Conservation (phyloP, 23 tunicate genomes). For the Halocynthia roretzi region DNA sequence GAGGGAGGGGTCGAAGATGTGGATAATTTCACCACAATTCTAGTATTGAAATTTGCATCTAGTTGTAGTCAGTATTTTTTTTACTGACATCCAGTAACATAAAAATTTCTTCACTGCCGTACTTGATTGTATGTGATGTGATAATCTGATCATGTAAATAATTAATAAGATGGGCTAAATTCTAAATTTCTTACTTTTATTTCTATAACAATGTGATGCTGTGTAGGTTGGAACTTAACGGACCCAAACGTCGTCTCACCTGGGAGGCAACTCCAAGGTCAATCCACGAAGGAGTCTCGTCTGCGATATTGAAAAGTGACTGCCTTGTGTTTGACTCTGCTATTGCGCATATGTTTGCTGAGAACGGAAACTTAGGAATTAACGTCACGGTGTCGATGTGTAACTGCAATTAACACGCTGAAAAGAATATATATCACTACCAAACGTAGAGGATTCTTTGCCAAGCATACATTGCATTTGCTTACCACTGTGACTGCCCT, state of each 20-base stretch:
- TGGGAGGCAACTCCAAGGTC: slow-evolving; percentile 99
- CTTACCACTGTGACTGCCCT: no score
- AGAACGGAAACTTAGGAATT: slow-evolving; percentile 97
- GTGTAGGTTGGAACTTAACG: slow-evolving; percentile 85
- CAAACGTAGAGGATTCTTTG: no score
- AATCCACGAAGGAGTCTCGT: slow-evolving; percentile 96
- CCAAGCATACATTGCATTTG: no score
- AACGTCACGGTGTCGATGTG: slow-evolving; percentile 97
- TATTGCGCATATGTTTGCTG: slow-evolving; percentile 98
- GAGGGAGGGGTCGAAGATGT: no score
- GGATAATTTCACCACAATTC: no score
- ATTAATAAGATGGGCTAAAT: neutral
- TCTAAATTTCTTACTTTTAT: no score
- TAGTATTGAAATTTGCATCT: no score
- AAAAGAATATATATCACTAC: neutral
- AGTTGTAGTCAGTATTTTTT: no score
- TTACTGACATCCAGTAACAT: no score
- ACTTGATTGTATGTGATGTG: neutral
- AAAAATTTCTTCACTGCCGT: neutral
- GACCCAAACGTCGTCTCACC: slow-evolving; percentile 89
- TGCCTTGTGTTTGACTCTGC: slow-evolving; percentile 98
- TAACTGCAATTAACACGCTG: slow-evolving; percentile 17
- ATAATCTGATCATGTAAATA: neutral
- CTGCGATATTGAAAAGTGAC: slow-evolving; percentile 89
- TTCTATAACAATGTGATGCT: neutral